Evolutionary conservation across 2,888 invertebrate genomes (phyloP).

Genomic region (Spodoptera picta): DNA sequence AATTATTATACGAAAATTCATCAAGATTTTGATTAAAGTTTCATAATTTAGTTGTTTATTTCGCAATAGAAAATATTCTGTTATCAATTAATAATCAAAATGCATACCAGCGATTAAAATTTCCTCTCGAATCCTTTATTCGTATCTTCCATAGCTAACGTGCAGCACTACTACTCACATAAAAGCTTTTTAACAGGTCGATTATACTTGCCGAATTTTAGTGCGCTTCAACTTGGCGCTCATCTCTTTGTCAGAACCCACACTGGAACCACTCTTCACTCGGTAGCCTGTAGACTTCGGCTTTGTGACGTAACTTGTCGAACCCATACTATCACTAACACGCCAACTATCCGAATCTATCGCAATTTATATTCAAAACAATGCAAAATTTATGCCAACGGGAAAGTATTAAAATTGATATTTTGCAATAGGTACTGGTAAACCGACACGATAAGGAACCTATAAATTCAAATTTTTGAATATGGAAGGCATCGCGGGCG

Average conservation of each 20-base stretch:
- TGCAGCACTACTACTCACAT: not conserved
- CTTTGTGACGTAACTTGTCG: constrained; percentile 82
- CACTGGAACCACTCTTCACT: constrained; percentile 82
- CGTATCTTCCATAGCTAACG: not conserved
- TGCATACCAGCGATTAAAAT: too few species aligned
- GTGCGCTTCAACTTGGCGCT: constrained; percentile 80
- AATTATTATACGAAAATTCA: too few species aligned
- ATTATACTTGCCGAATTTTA: constrained; percentile 76
- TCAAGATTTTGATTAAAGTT: too few species aligned
- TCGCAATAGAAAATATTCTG: too few species aligned
- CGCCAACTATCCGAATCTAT: constrained; percentile 49
- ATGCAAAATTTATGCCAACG: constrained; percentile 57
- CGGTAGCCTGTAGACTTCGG: constrained; percentile 77
- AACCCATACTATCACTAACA: constrained; percentile 83
- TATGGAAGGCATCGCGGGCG: constrained; percentile 64
- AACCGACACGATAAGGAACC: constrained; percentile 44
- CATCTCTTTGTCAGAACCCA: constrained; percentile 84
- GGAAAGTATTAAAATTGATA: constrained; percentile 46
- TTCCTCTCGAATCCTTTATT: not conserved
- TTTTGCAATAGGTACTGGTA: constrained; percentile 39
- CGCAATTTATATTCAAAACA: constrained; percentile 56
- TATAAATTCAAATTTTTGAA: constrained; percentile 64
- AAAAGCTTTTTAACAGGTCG: constrained; percentile 18
- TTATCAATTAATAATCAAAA: too few species aligned
- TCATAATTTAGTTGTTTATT: too few species aligned